phyloP scores from a whole-genome alignment of 2,797 vertebrate genomes.

The Gallinago stenura region DNA sequence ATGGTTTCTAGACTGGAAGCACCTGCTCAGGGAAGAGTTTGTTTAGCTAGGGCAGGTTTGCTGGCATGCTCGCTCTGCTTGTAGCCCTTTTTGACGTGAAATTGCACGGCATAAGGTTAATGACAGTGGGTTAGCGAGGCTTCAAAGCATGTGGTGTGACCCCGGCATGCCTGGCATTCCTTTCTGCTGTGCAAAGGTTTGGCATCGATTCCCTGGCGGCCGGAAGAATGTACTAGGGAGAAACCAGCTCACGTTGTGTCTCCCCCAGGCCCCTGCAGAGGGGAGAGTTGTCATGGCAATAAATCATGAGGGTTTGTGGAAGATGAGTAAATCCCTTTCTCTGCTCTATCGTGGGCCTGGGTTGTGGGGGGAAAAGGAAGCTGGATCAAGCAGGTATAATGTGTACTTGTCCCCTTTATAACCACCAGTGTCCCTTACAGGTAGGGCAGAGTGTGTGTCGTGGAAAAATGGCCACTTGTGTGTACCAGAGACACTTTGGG shows the following conservation, averaged over 20 bases:
- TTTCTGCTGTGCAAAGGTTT: slow-evolving; percentile 87
- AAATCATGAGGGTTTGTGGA: slow-evolving; percentile 31
- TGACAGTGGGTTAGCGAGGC: slow-evolving; percentile 80
- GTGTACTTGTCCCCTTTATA: background rate
- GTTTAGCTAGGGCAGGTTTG: slow-evolving; percentile 23
- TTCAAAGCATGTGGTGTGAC: slow-evolving; percentile 81
- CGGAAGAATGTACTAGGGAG: slow-evolving; percentile 71
- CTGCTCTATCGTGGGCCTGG: background rate
- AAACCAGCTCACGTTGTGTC: slow-evolving; percentile 30
- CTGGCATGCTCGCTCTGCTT: slow-evolving; percentile 37
- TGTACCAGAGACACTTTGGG: background rate
- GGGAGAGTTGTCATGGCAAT: slow-evolving; percentile 65
- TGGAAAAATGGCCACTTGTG: background rate
- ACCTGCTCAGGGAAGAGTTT: slow-evolving; percentile 47
- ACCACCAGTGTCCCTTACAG: background rate
- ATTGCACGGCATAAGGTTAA: slow-evolving; percentile 80
- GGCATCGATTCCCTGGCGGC: slow-evolving; percentile 51
- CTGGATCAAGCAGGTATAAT: background rate
- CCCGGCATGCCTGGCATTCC: slow-evolving; percentile 88
- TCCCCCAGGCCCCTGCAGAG: slow-evolving; percentile 28
- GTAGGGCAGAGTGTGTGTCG: background rate
- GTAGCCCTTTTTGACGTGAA: slow-evolving; percentile 75
- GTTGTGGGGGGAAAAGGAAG: background rate
- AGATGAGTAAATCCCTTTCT: slow-evolving; percentile 3
- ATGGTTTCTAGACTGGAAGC: slow-evolving; percentile 51